Percentiles rank a stretch among this genome's conserved stretches.
Evolutionary conservation across 2,888 invertebrate genomes (phyloP).

Genomic region (Eilema caniola): DNA sequence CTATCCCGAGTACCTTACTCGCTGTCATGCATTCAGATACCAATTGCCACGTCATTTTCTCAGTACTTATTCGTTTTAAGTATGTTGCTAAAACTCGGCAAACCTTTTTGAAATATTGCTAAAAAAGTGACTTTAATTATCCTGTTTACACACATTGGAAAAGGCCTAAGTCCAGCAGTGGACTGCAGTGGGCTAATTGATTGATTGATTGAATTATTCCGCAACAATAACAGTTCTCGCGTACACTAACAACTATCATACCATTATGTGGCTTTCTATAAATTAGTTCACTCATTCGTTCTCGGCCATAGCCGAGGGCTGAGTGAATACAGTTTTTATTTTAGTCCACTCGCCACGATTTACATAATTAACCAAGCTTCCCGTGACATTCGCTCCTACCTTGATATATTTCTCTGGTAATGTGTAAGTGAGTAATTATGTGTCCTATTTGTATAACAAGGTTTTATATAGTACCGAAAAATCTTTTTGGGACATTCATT

Average conservation of each 20-base stretch:
- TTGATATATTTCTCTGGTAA: conserved; percentile 40
- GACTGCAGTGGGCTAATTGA: too few relatives aligned
- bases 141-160: too few relatives aligned
- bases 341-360: conserved; percentile 75
- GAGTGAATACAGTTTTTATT: conserved; percentile 77
- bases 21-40: too few relatives aligned
- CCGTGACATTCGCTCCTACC: conserved; percentile 58
- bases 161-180: too few relatives aligned
- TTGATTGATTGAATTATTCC: too few relatives aligned
- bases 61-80: too few relatives aligned
- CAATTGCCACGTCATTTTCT: too few relatives aligned
- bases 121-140: not conserved
- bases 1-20: too few relatives aligned
- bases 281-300: conserved; percentile 53
- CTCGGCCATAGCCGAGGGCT: conserved; percentile 58
- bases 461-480: conserved; percentile 12
- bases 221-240: not conserved
- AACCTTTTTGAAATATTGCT: not conserved
- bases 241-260: not conserved
- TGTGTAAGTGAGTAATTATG: conserved; percentile 39
- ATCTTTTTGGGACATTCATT: conserved; percentile 19
- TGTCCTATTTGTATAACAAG: conserved; percentile 23
- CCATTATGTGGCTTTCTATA: conserved; percentile 48
- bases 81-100: too few relatives aligned
- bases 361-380: conserved; percentile 82